Base-by-base conservation (phyloP, 1,140 invertebrate species). In the Rhopalosiphum padi region DNA sequence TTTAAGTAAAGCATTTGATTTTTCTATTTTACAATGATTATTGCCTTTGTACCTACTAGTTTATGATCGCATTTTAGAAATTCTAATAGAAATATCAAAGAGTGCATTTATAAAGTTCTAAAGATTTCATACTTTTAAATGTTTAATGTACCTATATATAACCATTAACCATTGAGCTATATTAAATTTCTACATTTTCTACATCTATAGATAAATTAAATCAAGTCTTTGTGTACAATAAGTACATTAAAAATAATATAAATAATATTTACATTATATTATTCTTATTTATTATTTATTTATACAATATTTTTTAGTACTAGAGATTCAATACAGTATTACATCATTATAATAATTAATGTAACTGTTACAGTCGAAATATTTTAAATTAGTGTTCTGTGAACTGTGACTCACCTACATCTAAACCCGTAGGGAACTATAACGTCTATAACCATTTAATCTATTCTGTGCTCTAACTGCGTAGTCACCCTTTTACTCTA, bases 401-500 rank as follows among this genome's bases (percentile, higher is more conserved):
- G 18, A 35, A 30, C 2, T 18, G 0, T n/a, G 18, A 35, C 35
- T 82, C 48, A 22, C 21, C 35, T 37, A 22, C 21, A 35, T 83
- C n/a, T 22, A 9, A 35, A 41, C 35, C 22, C 82, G 82, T 83
- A 83, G 82, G 82, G 30, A 68, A 9, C 46, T 11, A 11, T 11
- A 46, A 11, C 9, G 35, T 83, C 6, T 18, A 51, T 51, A 18
- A 51, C 48, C 48, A 18, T 51, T 18, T 51, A 18, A 51, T 51
- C 48, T 51, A 51, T 51, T 51, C 48, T 51, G 15, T 51, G 11
- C 77, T 83, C 37, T 43, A 43, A 85, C 83, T 85, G 37, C 83
- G 83, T 41, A 85, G 83, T 85, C 83, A 85, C 83, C 37, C 83
- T 85, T 85, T 85, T 85, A 85, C 83, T 85, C 37, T 85, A 23